A percentile compares a stretch with the other conserved stretches of the same genome.
Conservation (phyloP, 2,888 invertebrate genomes). For the Mythimna albipuncta region DNA sequence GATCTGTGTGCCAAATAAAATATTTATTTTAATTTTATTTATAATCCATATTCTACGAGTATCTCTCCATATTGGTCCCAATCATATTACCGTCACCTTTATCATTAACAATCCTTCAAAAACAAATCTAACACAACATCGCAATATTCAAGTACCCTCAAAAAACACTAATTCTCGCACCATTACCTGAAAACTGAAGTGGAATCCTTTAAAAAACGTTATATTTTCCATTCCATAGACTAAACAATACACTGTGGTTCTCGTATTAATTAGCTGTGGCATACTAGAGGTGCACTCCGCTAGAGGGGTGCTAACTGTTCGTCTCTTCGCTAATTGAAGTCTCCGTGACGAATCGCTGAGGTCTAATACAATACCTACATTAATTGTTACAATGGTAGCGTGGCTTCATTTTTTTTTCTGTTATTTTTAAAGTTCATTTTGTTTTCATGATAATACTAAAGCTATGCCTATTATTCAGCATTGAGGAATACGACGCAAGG, state of each 20-base stretch:
- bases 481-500: too few species aligned
- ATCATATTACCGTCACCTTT: background rate
- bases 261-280: slow-evolving; percentile 64
- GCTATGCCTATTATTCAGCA: too few species aligned
- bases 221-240: slow-evolving; percentile 39
- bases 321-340: slow-evolving; percentile 61
- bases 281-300: slow-evolving; percentile 51
- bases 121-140: background rate
- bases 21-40: too few species aligned
- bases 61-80: too few species aligned
- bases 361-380: slow-evolving; percentile 26
- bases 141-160: background rate
- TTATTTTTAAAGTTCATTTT: background rate
- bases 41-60: too few species aligned
- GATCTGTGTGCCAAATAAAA: too few species aligned
- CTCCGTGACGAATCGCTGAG: slow-evolving; percentile 40
- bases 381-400: background rate
- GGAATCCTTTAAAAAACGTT: slow-evolving; percentile 22
- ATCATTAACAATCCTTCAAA: background rate
- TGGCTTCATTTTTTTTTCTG: background rate
- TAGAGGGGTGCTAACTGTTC: slow-evolving; percentile 49
- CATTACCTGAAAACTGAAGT: slow-evolving; percentile 29
- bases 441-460: too few species aligned
- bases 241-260: slow-evolving; percentile 48
- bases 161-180: background rate